Evolutionary conservation across 2,113 vertebrate genomes (phyloP).

Genomic region (Oncorhynchus nerka): DNA sequence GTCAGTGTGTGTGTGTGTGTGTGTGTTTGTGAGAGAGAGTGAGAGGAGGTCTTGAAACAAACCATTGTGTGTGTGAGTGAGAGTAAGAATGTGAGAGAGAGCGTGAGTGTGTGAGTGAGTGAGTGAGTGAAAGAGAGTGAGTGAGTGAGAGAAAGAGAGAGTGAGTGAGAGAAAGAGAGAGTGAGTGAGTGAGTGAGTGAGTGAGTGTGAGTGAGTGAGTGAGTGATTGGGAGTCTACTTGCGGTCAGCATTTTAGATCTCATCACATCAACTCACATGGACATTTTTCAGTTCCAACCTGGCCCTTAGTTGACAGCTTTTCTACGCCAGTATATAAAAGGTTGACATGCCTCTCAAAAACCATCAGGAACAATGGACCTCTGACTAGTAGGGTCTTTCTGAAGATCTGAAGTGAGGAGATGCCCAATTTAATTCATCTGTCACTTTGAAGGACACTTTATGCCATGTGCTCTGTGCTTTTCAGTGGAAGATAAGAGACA

Average conservation of each 20-base stretch:
- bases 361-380: conserved; percentile 58
- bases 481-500: conserved; percentile 45
- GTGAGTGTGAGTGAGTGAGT: neutral
- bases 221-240: neutral
- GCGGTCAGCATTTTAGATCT: conserved; percentile 1
- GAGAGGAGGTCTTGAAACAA: no score
- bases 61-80: conserved; percentile 31
- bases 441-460: conserved; percentile 58
- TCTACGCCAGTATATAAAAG: neutral
- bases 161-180: no score
- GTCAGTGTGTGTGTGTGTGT: neutral
- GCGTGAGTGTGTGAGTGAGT: neutral
- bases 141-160: conserved; percentile 43
- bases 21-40: no score
- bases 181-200: conserved; percentile 18
- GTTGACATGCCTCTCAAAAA: neutral
- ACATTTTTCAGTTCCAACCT: neutral
- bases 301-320: neutral
- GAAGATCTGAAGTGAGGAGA: conserved; percentile 12
- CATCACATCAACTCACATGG: neutral
- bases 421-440: conserved; percentile 58
- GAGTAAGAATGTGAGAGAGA: neutral
- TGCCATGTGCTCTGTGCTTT: conserved; percentile 67
- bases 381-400: conserved; percentile 49
- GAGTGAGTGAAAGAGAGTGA: no score